Evolutionary conservation across 2,797 vertebrate species (phyloP).

Genomic region (Zalophus californianus): DNA sequence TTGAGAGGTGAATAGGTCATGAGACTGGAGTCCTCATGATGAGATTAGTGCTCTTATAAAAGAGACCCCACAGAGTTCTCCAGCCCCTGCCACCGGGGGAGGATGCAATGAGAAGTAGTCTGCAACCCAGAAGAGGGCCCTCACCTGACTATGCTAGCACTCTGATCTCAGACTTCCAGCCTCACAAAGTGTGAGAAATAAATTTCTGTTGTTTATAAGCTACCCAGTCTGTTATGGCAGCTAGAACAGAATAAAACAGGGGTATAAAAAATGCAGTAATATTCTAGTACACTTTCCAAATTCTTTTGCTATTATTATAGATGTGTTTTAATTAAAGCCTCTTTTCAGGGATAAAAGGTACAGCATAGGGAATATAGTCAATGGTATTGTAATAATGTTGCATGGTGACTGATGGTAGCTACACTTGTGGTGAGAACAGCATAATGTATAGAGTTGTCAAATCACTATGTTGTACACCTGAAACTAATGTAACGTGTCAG

Average conservation of each 20-base stretch:
- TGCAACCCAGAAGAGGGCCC: not conserved
- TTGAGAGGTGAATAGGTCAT: not conserved
- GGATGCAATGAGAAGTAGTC: not conserved
- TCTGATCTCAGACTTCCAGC: not conserved
- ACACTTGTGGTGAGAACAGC: not conserved
- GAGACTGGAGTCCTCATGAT: not conserved
- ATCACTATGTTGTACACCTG: not conserved
- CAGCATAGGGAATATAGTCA: not conserved
- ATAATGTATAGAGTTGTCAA: not conserved
- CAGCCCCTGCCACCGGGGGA: not conserved
- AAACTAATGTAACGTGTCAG: not conserved
- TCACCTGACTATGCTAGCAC: not conserved
- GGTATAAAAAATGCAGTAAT: conserved; percentile 5
- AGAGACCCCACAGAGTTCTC: not conserved
- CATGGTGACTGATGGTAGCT: not conserved
- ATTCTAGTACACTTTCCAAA: conserved; percentile 39
- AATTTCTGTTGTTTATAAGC: conserved; percentile 32
- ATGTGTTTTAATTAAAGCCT: conserved; percentile 52
- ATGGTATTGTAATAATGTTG: not conserved
- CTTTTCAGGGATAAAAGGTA: not conserved
- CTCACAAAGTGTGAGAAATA: not conserved
- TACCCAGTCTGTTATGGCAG: not conserved
- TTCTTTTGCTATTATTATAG: conserved; percentile 53
- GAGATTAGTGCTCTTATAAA: not conserved
- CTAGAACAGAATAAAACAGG: not conserved